Percentiles rank a stretch among this genome's conserved stretches.
Conservation (phyloP, 2,113 vertebrate species). For the Carassius carassius region DNA sequence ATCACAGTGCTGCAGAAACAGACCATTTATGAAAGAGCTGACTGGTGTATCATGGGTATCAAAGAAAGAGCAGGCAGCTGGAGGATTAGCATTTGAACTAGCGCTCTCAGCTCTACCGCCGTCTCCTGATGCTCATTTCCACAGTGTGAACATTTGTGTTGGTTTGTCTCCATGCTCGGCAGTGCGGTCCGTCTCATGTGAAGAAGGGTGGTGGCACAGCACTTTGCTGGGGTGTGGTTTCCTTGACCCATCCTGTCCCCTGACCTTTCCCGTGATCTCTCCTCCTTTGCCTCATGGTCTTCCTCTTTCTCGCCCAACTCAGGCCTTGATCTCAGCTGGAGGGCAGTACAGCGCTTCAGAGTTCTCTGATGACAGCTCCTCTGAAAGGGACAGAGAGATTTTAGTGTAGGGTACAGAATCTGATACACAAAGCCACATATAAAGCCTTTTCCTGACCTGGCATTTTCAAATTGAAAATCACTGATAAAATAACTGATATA, state of each 20-base stretch:
- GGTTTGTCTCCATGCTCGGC: conserved; percentile 39
- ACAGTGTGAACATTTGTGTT: conserved; percentile 31
- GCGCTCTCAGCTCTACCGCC: conserved; percentile 77
- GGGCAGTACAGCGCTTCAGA: conserved; percentile 86
- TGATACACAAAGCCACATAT: not conserved
- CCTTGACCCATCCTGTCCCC: conserved; percentile 32
- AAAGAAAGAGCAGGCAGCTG: conserved; percentile 81
- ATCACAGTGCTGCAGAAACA: conserved; percentile 59
- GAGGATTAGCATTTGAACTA: conserved; percentile 49
- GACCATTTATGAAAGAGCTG: conserved; percentile 45
- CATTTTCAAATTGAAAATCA: not conserved
- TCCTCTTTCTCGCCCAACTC: conserved; percentile 61
- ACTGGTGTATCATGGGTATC: conserved; percentile 53
- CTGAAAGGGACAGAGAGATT: conserved; percentile 65
- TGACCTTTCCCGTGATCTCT: conserved; percentile 48
- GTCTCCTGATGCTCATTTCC: conserved; percentile 62
- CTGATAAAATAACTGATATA: not conserved
- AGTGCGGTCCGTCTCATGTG: conserved; percentile 40
- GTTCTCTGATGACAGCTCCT: conserved; percentile 92
- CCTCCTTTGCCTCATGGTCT: conserved; percentile 58
- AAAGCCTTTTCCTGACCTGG: not conserved
- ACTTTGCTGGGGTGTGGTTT: conserved; percentile 55
- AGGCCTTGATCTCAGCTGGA: conserved; percentile 92
- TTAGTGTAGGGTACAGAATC: not conserved
- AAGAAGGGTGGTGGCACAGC: conserved; percentile 57